These are phyloP conservation scores for Pygocentrus nattereri DNA, from an alignment of 2,797 vertebrate species.

Conservation along the genomic window DNA sequence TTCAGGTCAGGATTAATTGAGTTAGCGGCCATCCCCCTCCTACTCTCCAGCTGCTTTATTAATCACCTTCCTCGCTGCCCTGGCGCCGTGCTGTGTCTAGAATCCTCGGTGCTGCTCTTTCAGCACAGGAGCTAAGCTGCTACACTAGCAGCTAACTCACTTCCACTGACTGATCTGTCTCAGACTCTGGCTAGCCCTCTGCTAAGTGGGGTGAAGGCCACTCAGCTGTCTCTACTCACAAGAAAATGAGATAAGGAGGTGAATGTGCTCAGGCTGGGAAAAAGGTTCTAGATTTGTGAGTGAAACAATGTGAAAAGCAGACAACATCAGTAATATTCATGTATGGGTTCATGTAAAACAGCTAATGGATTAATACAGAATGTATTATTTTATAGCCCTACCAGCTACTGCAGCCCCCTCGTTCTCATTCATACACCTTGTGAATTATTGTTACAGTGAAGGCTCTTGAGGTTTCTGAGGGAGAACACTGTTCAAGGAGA, in stretches of 20 bases:
- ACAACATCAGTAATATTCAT: not conserved
- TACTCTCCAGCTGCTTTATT: conserved; percentile 45
- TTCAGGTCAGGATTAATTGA: conserved; percentile 81
- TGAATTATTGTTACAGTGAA: too few species aligned
- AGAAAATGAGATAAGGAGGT: conserved; percentile 16
- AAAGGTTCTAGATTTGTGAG: not conserved
- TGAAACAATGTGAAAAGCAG: not conserved
- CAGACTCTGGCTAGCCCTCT: not conserved
- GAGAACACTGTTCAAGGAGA: too few species aligned
- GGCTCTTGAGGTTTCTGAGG: too few species aligned
- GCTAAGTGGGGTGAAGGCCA: conserved; percentile 19
- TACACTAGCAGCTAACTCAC: conserved; percentile 70
- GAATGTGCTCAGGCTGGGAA: not conserved
- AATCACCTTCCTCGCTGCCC: conserved; percentile 18
- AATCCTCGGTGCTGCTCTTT: conserved; percentile 68
- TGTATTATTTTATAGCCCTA: too few species aligned
- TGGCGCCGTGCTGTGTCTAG: conserved; percentile 20
- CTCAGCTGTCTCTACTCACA: conserved; percentile 7
- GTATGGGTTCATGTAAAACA: too few species aligned
- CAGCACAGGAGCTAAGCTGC: conserved; percentile 64
- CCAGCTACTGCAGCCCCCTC: too few species aligned
- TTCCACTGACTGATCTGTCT: conserved; percentile 68
- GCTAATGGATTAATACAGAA: too few species aligned
- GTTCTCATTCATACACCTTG: too few species aligned
- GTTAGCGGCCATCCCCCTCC: conserved; percentile 71